Base-by-base conservation (phyloP, 2,888 invertebrate genomes). In the Ichneumon xanthorius region DNA sequence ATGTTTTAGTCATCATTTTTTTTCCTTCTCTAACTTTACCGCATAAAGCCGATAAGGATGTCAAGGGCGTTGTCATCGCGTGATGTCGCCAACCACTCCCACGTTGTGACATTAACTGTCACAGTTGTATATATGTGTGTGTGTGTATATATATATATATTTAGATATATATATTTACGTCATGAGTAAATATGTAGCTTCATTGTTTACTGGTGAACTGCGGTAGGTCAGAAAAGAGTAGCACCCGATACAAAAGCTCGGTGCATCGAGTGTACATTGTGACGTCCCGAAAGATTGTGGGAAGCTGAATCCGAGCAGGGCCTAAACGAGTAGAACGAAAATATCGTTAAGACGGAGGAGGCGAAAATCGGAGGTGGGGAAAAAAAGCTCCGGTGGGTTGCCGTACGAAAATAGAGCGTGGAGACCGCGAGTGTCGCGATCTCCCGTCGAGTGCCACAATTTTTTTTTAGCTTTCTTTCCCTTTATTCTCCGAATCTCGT, bases 351-450 rank as follows among this genome's bases (percentile, higher is more conserved):
- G 61, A 16, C 48, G 48, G 50, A 61, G 63, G 11, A 76, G 70
- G 58, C 58, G 80, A 65, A 82, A 77, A 68, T 75, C 78, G 78
- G 75, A 71, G 61, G 67, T 50, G 70, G 53, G 45, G 68, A 63
- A 75, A 50, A 65, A 82, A 82, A 65, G 67, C 63, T 58, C 30
- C 72, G 67, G 53, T 37, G 50, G 37, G 37, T 82, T 78, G 84
- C 68, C 67, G 26, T 80, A 85, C 82, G 65, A 48, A 85, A 85
- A 85, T 85, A 85, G 85, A 85, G 85, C 40, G 79, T 61, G 40
- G 76, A 82, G 85, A 82, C 77, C 61, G 61, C 70, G 82, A 80
- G 82, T 71, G 75, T 85, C 76, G 72, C 63, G 63, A 33, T 33
- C 33, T 14, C 61, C 61, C 61, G 33, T 6, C 61, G 33, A 61